phyloP scores from a whole-genome alignment of 2,888 invertebrate genomes.

The Drosophila anceps region DNA sequence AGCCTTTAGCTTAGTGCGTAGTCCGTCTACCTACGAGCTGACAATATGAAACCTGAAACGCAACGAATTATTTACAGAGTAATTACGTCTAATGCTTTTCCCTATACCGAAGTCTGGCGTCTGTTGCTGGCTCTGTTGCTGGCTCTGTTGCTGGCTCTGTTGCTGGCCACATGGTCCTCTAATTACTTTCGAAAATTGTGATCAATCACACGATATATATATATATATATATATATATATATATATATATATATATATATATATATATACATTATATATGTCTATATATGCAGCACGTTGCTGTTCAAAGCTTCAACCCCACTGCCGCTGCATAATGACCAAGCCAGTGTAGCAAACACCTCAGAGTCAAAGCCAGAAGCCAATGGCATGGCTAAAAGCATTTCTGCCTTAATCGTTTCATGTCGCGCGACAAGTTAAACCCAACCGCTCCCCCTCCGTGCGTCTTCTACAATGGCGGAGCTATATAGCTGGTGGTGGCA shows the following conservation, averaged over 20 bases:
- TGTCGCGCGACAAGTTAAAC: conserved; percentile 68
- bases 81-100: conserved; percentile 73
- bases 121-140: conserved; percentile 30
- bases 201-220: conserved; percentile 78
- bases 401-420: conserved; percentile 78
- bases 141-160: no score
- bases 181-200: conserved; percentile 83
- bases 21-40: conserved; percentile 18
- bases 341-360: conserved; percentile 46
- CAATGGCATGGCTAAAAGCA: conserved; percentile 71
- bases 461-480: neutral
- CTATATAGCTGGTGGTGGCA: conserved; percentile 24
- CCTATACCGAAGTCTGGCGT: conserved; percentile 4
- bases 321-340: conserved; percentile 50
- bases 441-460: neutral
- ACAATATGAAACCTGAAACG: conserved; percentile 35
- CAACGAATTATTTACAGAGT: conserved; percentile 73
- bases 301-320: conserved; percentile 13
- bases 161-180: conserved; percentile 63
- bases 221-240: conserved; percentile 12
- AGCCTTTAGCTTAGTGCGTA: conserved; percentile 22
- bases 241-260: conserved; percentile 3
- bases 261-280: neutral
- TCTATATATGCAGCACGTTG: conserved; percentile 42
- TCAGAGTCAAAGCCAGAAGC: conserved; percentile 54